These are phyloP conservation scores for Benthosema pterotum DNA, from an alignment of 2,797 vertebrate species.

Conservation along the genomic window DNA sequence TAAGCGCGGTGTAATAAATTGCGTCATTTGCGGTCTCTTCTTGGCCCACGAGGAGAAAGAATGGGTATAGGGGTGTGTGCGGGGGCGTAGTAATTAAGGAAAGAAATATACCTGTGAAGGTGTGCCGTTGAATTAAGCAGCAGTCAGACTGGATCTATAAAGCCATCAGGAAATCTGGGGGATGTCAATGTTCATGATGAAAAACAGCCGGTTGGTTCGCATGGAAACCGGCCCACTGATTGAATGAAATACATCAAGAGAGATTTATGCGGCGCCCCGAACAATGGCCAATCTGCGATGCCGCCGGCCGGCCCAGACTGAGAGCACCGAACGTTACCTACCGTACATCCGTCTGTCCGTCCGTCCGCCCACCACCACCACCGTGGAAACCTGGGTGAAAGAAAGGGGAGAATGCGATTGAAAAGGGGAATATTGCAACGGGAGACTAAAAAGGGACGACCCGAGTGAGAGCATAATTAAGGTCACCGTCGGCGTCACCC, in stretches of 20 bases:
- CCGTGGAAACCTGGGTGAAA: too few relatives aligned
- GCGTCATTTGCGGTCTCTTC: constrained; percentile 10
- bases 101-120: constrained; percentile 25
- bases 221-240: neutral
- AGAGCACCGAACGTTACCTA: too few relatives aligned
- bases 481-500: too few relatives aligned
- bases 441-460: neutral
- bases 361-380: too few relatives aligned
- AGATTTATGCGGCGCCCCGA: constrained; percentile 4
- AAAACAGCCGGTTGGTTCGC: neutral
- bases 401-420: neutral
- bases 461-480: neutral
- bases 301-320: neutral
- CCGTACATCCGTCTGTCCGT: too few relatives aligned
- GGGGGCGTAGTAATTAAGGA: constrained; percentile 16
- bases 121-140: constrained; percentile 24
- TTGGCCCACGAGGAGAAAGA: neutral
- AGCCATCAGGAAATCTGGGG: neutral
- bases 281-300: neutral
- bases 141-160: constrained; percentile 16
- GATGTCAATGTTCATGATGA: constrained; percentile 4
- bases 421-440: neutral
- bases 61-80: neutral
- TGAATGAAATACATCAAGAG: constrained; percentile 6
- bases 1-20: constrained; percentile 26